Evolutionary conservation across 2,113 vertebrate species (phyloP), one percentile per base, ranked within the genome.

Genomic region (Datnioides undecimradiatus): DNA sequence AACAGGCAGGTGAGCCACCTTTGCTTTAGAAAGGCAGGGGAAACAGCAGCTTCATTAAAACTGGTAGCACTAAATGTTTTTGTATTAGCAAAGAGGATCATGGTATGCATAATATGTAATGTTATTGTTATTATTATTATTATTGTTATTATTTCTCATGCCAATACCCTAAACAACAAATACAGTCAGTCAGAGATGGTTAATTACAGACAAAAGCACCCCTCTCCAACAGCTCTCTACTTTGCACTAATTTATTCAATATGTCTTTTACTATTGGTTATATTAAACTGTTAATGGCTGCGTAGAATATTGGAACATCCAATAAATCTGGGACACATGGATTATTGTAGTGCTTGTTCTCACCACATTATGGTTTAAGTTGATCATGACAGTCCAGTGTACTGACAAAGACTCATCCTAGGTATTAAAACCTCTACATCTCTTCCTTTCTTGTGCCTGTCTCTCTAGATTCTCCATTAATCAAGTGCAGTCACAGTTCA

Each of bases 311-410:
- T 21, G 25, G n/a, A 51, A 33, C 16, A 16, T 41, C 13, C 25
- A 17, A 2, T 52, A 25, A 29, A 5, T 25, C 34, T 36, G 52
- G 13, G 31, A 38, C 27, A 46, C n/a, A 13, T 71, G 36, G 31
- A 55, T 74, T 7, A 58, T 70, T 73, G 72, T 10, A 66, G 77
- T 65, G 80, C 86, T 75, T 76, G 64, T 87, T 90, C 71, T 85
- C 87, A 67, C 49, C 70, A 73, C 36, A 58, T 70, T 38, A 45
- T 65, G 45, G 29, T 13, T 76, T 67, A 36, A 67, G 68, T 57
- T 76, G 64, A 67, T 73, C 75, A 65, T 9, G 25, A 5, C 70
- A 62, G 71, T 76, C 68, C 64, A 45, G 25, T 79, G 27, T 17
- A 54, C 74, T 80, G 63, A 43, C 51, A 16, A 46, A 72, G 73